Base-by-base conservation (phyloP, 2,888 invertebrate genomes). In the Hymenopus coronatus region DNA sequence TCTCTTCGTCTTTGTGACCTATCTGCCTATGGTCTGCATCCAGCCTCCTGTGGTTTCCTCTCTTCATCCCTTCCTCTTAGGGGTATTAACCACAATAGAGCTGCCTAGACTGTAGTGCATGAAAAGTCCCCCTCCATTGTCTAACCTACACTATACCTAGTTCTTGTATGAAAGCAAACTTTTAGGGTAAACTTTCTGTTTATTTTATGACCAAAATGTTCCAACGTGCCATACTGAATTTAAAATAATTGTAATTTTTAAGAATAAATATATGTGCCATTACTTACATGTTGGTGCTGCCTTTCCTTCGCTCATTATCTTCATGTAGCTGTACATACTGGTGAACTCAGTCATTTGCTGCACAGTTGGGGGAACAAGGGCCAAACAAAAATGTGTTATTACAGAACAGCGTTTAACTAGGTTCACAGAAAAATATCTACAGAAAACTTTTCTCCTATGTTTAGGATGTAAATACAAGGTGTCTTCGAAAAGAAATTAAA, bases 321-420 rank as follows among this genome's bases (percentile, higher is more conserved):
- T 97, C 92, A 97, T 94, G 93, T 97, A 97, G 92, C 97, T 96
- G 93, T 97, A 98, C 96, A 97, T 97, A 92, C 96, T 97, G 88
- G 97, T 96, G 92, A 97, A 96, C 93, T 97, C 97, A 93, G 97
- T 97, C 94, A 97, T 97, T 96, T 97, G 96, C 96, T 97, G 94
- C 87, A 88, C 88, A 87, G 83, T 89, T 87, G 89, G 70, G 83
- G 88, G 87, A 89, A 89, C 94, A 87, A 33, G 33, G 82, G 33
- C 25, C 86, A 91, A 89, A 90, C 87, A 91, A 91, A 92, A 91
- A 92, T 92, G 92, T 92, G 91, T 91, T 92, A 92, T 91, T 91
- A 91, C 92, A 90, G 82, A 40, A 30, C 40, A 84, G 27, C 27
- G n/a, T 82, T n/a, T 8, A 9, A 82, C 25, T 82, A 82, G 7